A percentile compares a stretch with the other conserved stretches of the same genome.
Conservation (phyloP, 2,888 invertebrate species). For the Polia nebulosa region DNA sequence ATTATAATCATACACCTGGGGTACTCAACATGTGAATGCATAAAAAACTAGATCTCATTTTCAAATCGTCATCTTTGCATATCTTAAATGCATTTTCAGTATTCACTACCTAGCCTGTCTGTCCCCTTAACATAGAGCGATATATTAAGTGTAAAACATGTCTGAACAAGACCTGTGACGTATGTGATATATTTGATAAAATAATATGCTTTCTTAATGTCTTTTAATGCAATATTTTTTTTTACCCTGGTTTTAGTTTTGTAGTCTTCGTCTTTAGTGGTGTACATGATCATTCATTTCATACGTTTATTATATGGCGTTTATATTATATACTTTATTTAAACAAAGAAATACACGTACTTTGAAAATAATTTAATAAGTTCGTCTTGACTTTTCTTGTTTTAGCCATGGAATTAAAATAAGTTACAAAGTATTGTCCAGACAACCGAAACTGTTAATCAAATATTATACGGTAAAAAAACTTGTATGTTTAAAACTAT, state of each 20-base stretch:
- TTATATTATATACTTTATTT: too few relatives aligned
- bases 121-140: constrained; percentile 35
- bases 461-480: too few relatives aligned
- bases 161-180: constrained; percentile 53
- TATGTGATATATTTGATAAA: constrained; percentile 67
- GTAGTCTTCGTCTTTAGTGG: constrained; percentile 33
- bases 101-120: not conserved
- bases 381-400: too few relatives aligned
- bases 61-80: not conserved
- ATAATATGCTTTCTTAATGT: constrained; percentile 55
- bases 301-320: not conserved
- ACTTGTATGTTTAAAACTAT: too few relatives aligned
- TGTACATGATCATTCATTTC: constrained; percentile 7
- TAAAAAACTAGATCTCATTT: constrained; percentile 24
- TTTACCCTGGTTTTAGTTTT: constrained; percentile 54
- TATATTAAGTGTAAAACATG: constrained; percentile 35
- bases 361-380: not conserved
- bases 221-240: constrained; percentile 58
- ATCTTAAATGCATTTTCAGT: not conserved
- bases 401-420: too few relatives aligned
- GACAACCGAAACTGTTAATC: too few relatives aligned
- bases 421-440: too few relatives aligned
- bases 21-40: not conserved
- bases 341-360: not conserved
- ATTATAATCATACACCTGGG: too few relatives aligned